Conservation (phyloP, 2,113 vertebrate genomes). For the Athene noctua region DNA sequence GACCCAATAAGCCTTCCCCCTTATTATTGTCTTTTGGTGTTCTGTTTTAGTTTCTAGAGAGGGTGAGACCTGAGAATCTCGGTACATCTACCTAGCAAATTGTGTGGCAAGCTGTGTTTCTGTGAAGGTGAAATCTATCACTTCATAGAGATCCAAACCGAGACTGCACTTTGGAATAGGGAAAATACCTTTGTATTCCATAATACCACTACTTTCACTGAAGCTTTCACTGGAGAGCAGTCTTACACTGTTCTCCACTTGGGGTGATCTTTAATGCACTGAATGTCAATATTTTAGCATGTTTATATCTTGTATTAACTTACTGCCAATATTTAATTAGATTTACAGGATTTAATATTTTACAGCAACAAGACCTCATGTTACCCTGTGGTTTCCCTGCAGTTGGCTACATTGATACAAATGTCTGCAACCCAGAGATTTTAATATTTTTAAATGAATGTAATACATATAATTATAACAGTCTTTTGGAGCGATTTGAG, state of each 20-base stretch:
- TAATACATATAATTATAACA: conserved; percentile 38
- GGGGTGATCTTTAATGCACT: not conserved
- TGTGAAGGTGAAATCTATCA: not conserved
- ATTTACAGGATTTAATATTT: not conserved
- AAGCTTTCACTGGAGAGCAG: not conserved
- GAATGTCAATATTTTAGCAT: not conserved
- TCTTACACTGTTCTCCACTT: not conserved
- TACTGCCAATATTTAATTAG: not conserved
- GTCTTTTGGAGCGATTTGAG: conserved; percentile 45
- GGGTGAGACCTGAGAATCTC: not conserved
- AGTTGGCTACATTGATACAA: conserved; percentile 12
- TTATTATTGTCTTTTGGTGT: not conserved
- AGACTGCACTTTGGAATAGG: not conserved
- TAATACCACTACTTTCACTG: not conserved
- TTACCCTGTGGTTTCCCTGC: conserved; percentile 16
- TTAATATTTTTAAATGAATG: conserved; percentile 67
- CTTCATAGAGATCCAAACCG: not conserved
- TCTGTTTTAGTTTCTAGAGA: not conserved
- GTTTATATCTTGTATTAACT: not conserved
- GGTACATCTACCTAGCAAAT: not conserved
- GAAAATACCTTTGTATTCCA: not conserved
- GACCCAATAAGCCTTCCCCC: not conserved
- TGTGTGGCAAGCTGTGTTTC: not conserved
- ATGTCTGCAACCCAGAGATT: conserved; percentile 43
- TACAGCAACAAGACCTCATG: not conserved